These are phyloP conservation scores for Crocodylus rhombifer DNA, from an alignment of 2,797 vertebrate genomes.

Conservation along the genomic window DNA sequence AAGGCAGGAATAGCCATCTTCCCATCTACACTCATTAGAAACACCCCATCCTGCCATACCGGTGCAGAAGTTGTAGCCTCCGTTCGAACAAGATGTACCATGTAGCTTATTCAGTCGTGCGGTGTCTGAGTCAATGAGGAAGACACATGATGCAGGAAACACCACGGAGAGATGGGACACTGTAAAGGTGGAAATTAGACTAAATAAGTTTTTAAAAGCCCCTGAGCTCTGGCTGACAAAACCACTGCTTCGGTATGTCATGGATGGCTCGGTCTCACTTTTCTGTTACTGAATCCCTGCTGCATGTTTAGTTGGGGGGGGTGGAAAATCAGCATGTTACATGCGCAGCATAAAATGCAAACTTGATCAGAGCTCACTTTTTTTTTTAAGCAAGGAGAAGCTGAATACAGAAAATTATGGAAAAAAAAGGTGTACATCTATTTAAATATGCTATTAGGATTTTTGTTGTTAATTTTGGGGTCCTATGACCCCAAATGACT, in stretches of 20 bases:
- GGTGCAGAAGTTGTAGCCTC: background rate
- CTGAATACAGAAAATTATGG: background rate
- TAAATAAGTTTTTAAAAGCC: background rate
- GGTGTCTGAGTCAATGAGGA: rapidly evolving
- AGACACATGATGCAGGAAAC: background rate
- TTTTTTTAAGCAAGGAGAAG: background rate
- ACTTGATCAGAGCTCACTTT: background rate
- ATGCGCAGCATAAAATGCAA: background rate
- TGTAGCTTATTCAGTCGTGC: background rate
- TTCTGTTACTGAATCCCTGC: background rate
- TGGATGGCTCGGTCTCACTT: background rate
- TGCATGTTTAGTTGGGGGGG: background rate
- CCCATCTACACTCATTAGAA: background rate
- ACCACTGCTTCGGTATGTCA: background rate
- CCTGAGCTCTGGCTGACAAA: background rate
- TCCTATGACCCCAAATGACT: too few species aligned
- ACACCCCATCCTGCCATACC: too few species aligned
- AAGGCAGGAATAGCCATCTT: background rate
- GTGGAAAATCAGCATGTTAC: background rate
- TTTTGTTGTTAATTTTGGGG: too few species aligned
- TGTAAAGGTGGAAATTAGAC: background rate
- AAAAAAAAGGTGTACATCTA: background rate
- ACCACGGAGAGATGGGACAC: background rate
- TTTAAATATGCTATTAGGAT: too few species aligned
- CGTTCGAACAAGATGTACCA: background rate